Conservation (phyloP, 1,140 invertebrate genomes). For the Sarcophaga bullata region DNA sequence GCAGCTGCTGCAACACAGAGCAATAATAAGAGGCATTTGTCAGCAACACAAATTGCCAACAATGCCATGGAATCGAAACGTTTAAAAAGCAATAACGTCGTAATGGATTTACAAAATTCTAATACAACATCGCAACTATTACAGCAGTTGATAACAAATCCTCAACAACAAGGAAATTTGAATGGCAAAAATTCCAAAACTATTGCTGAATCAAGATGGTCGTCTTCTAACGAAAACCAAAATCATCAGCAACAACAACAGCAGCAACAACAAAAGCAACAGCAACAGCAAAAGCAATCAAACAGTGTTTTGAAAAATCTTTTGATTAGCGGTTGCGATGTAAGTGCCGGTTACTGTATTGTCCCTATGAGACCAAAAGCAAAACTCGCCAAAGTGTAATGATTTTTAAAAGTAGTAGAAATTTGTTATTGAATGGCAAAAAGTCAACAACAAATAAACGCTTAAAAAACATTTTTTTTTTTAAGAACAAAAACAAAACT, state of each 20-base stretch:
- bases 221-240: not conserved
- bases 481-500: not conserved
- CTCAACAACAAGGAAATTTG: constrained; percentile 20
- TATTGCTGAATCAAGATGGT: not conserved
- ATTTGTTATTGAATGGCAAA: not conserved
- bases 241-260: constrained; percentile 45
- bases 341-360: constrained; percentile 88
- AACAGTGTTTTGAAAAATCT: constrained; percentile 85
- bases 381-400: constrained; percentile 62
- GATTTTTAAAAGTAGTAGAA: constrained; percentile 21
- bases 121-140: constrained; percentile 30
- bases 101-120: constrained; percentile 34
- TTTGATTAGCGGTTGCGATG: constrained; percentile 89
- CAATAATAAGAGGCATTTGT: constrained; percentile 59
- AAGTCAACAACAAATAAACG: not conserved
- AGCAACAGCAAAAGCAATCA: constrained; percentile 54
- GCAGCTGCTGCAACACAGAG: constrained; percentile 48
- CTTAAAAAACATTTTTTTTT: not conserved
- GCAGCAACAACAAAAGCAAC: constrained; percentile 52
- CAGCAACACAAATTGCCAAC: constrained; percentile 43
- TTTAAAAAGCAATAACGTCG: constrained; percentile 54
- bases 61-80: constrained; percentile 56
- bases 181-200: not conserved
- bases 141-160: constrained; percentile 40
- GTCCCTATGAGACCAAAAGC: constrained; percentile 73